Percentiles rank a stretch among this genome's conserved stretches.
phyloP scores from a whole-genome alignment of 2,797 vertebrate genomes.

The Tapera naevia region DNA sequence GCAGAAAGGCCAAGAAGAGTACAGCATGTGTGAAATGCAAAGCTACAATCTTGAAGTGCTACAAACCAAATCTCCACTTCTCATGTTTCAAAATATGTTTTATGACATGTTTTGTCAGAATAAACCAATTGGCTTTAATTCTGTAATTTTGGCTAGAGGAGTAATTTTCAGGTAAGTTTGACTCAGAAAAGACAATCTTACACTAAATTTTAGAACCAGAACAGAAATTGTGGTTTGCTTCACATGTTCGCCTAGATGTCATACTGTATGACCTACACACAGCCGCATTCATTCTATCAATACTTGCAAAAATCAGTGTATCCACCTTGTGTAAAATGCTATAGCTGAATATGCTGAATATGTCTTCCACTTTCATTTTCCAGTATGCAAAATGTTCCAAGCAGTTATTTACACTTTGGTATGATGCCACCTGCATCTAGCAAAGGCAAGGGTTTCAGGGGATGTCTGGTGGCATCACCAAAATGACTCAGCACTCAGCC shows the following conservation, averaged over 20 bases:
- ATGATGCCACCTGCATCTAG: not conserved
- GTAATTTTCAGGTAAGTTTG: not conserved
- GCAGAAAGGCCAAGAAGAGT: not conserved
- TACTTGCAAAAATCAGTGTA: not conserved
- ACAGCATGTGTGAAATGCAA: not conserved
- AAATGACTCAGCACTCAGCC: constrained; percentile 12
- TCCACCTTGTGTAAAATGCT: not conserved
- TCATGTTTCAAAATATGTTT: not conserved
- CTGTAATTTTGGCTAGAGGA: not conserved
- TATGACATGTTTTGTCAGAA: not conserved
- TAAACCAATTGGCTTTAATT: not conserved
- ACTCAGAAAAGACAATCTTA: not conserved
- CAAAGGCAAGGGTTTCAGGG: not conserved
- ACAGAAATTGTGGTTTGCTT: not conserved
- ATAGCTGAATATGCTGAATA: not conserved
- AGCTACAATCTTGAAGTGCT: not conserved
- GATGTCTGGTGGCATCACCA: not conserved
- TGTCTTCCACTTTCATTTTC: not conserved
- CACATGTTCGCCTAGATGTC: not conserved
- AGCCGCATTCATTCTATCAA: not conserved
- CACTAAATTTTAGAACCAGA: not conserved
- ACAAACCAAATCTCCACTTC: not conserved
- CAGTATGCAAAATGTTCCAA: not conserved
- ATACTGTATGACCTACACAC: accelerated
- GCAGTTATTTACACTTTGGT: not conserved